Percentiles rank a stretch among this genome's conserved stretches.
phyloP scores from a whole-genome alignment of 2,797 vertebrate species.

The Liasis olivaceus region DNA sequence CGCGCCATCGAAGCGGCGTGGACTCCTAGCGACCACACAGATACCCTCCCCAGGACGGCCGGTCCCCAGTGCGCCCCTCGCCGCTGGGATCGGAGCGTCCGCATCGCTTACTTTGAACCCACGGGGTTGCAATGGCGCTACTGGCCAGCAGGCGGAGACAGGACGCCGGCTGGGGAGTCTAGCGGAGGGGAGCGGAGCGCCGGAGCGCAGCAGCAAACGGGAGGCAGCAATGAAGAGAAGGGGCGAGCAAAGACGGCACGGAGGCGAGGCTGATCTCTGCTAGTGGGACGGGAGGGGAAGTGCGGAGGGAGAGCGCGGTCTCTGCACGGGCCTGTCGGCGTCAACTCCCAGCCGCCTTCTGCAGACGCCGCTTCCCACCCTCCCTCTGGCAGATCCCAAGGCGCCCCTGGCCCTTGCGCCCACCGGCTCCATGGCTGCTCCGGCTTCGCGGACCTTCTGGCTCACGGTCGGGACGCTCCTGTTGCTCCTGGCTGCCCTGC shows the following conservation, averaged over 20 bases:
- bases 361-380: not conserved
- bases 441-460: conserved; percentile 35
- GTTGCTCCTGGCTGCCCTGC: conserved; percentile 58
- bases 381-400: not conserved
- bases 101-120: not conserved
- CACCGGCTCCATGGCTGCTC: conserved; percentile 24
- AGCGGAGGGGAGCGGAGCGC: not conserved
- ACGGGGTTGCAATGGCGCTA: not conserved
- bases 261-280: not conserved
- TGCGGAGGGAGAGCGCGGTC: not conserved
- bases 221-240: not conserved
- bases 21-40: not conserved
- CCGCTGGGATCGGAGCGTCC: not conserved
- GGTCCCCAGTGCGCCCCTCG: not conserved
- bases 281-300: not conserved
- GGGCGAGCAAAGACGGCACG: not conserved
- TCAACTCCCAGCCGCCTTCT: not conserved
- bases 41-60: fast-evolving
- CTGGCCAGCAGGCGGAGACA: conserved; percentile 70
- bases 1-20: not conserved
- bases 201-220: not conserved
- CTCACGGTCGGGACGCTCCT: conserved; percentile 57
- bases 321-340: not conserved
- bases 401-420: conserved; percentile 6
- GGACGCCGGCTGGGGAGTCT: conserved; percentile 49